phyloP scores from a whole-genome alignment of 1,140 invertebrate species.

The Tetramorium alpestre region DNA sequence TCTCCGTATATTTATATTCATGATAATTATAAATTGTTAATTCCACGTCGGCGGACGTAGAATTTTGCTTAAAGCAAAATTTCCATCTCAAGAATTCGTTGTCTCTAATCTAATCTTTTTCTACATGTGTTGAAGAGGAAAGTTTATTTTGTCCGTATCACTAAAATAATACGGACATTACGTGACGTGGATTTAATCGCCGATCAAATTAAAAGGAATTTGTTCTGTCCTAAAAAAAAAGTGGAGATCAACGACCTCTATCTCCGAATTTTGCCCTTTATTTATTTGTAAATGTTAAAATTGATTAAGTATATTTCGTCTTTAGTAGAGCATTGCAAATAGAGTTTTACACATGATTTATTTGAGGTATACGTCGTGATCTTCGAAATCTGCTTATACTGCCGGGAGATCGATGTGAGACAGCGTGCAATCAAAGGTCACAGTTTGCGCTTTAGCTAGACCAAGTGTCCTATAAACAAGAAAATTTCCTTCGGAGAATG shows the following conservation, averaged over 20 bases:
- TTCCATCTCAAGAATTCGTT: background rate
- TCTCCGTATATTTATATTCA: too few species aligned
- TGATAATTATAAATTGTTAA: too few species aligned
- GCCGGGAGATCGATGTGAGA: background rate
- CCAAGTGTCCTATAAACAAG: background rate
- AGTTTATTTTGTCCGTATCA: too few species aligned
- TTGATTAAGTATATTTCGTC: background rate
- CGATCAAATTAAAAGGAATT: too few species aligned
- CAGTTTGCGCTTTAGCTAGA: background rate
- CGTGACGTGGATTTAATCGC: too few species aligned
- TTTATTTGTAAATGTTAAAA: background rate
- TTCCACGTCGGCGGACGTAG: too few species aligned
- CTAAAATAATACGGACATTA: too few species aligned
- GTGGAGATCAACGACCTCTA: too few species aligned
- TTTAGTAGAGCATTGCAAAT: background rate
- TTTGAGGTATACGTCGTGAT: background rate
- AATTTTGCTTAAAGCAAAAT: background rate
- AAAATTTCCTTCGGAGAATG: background rate
- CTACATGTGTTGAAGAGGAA: too few species aligned
- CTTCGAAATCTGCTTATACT: background rate
- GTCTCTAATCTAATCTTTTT: background rate
- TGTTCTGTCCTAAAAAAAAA: too few species aligned
- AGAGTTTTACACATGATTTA: background rate
- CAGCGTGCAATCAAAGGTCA: background rate
- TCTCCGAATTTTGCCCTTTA: background rate